Base-by-base conservation (phyloP, 2,797 vertebrate species). In the Xiphorhynchus erythropygius region DNA sequence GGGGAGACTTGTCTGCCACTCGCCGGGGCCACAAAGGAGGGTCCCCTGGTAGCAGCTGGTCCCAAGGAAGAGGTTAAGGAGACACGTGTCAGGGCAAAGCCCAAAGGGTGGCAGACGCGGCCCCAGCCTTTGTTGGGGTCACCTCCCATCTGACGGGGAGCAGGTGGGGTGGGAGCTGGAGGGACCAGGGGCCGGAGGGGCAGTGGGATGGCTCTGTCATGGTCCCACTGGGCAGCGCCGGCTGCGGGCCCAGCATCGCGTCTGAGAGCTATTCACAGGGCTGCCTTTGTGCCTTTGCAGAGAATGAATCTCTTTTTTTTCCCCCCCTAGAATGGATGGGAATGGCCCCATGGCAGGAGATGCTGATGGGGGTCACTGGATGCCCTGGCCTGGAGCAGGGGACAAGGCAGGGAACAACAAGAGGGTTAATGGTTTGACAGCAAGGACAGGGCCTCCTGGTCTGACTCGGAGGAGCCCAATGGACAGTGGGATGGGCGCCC, bases 131-230 rank as follows among this genome's bases (percentile, higher is more conserved):
- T 96, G 94, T 95, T 10, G 53, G 79, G 97, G 95, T 90, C 95
- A 95, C 27, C 75, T 87, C 95, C 94, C 89, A 94, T 97, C 93
- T 96, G 97, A 96, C 12, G 1, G 75, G 87, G 97, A 98, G 98
- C 98, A 98, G 98, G 98, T 98, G 98, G 98, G 95, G 93, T 10
- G 33, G 86, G 68, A 92, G 91, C 96, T 41, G 21, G 10, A 5
- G 79, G 78, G 28, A 57, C 42, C 79, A 2, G 17, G 70, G 92
- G 64, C 65, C 1, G 18, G 37, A 76, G 79, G 78, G 83, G 33
- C 5, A 9, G 75, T 2, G 76, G 76, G 73, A 35, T 0, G 90
- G 97, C 95, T 53, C 82, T 6, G 3, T 9, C 84, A 7, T 1
- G 8, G 63, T 28, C 37, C 46, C 28, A 22, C 63, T 4, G 16